These are phyloP conservation scores for Crotalus helleri DNA, from an alignment of 2,113 vertebrate genomes.

Conservation along the genomic window DNA sequence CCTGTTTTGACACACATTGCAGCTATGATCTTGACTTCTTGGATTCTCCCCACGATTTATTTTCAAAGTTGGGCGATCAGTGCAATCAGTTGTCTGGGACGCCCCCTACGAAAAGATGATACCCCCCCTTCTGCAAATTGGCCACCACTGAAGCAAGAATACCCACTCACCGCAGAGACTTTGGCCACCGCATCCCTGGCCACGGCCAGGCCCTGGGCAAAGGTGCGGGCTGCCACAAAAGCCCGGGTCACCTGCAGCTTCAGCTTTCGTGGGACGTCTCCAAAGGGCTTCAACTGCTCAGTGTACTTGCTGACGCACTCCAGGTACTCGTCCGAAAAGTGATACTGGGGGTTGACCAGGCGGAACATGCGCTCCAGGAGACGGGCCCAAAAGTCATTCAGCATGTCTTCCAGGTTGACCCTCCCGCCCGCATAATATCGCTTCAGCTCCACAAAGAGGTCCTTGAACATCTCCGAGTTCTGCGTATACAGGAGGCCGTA, in stretches of 20 bases:
- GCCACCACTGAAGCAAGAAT: not conserved
- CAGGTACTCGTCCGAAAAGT: constrained; percentile 89
- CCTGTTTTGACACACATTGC: not conserved
- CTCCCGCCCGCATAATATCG: constrained; percentile 83
- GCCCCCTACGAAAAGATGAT: not conserved
- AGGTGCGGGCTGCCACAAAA: constrained; percentile 89
- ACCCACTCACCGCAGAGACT: constrained; percentile 82
- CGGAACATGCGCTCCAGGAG: constrained; percentile 96
- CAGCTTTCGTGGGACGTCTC: constrained; percentile 91
- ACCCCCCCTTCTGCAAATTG: not conserved
- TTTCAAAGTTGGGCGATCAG: not conserved
- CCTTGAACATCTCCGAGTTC: constrained; percentile 93
- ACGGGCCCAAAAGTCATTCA: constrained; percentile 93
- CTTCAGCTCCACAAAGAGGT: constrained; percentile 86
- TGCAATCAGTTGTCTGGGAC: not conserved
- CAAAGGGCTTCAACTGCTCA: constrained; percentile 93
- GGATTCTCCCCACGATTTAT: not conserved
- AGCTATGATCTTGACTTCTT: not conserved
- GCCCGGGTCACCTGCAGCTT: constrained; percentile 88
- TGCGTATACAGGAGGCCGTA: constrained; percentile 93
- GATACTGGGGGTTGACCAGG: constrained; percentile 92
- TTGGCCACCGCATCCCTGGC: constrained; percentile 85
- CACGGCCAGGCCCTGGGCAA: constrained; percentile 83
- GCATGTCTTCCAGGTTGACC: constrained; percentile 90
- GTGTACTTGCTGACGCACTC: constrained; percentile 94